Conservation (phyloP, 2,888 invertebrate genomes). For the Callinectes sapidus region DNA sequence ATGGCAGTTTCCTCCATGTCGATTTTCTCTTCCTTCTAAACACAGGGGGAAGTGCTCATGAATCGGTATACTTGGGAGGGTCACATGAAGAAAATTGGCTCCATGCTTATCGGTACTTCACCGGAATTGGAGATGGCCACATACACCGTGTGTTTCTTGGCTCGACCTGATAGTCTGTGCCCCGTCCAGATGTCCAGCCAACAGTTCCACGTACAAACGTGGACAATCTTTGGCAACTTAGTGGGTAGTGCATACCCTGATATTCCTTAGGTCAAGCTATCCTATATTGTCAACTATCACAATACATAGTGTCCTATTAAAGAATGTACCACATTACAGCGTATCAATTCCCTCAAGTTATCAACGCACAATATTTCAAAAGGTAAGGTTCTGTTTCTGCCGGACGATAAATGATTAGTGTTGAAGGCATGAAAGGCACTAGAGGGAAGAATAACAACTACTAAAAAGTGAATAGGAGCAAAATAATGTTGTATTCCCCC, state of each 20-base stretch:
- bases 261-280: conserved; percentile 8
- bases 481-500: background rate
- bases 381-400: background rate
- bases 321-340: background rate
- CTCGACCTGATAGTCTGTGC: conserved; percentile 85
- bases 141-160: conserved; percentile 90
- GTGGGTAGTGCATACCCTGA: conserved; percentile 88
- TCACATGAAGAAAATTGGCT: conserved; percentile 85
- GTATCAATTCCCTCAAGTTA: background rate
- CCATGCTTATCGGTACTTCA: conserved; percentile 89
- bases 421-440: background rate
- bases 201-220: conserved; percentile 84
- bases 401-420: background rate
- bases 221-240: conserved; percentile 85
- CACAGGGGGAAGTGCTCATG: conserved; percentile 45
- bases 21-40: background rate
- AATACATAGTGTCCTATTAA: background rate
- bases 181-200: conserved; percentile 84
- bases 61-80: conserved; percentile 80
- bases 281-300: background rate
- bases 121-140: conserved; percentile 94
- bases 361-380: background rate
- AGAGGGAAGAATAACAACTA: background rate
- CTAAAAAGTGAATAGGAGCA: background rate
- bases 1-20: background rate